Evolutionary conservation across 1,140 invertebrate species (phyloP), one percentile per base, ranked within the genome.

Genomic region (Goniozus legneri): DNA sequence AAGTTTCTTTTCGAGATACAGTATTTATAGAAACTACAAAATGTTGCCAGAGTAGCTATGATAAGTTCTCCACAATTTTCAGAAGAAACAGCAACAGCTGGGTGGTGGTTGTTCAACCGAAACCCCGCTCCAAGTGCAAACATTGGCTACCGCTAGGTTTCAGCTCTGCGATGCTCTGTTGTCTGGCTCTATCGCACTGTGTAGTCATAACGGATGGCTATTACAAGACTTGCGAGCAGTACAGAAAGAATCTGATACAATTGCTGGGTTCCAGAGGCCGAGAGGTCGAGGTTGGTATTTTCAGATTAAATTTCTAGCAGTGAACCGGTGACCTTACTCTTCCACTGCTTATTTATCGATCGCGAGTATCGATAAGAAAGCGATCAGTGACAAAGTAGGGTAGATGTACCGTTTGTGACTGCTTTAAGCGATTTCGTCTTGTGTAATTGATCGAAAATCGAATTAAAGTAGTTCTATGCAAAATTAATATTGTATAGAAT

Each of bases 211-310:
- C 84, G 0, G 81, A 83, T 65, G 85, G 85, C 2, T 86, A 81
- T 50, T 76, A 80, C 14, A 82, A 79, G 54, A 85, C 82, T 39
- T 87, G 85, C 62, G 78, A 79, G 1, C 79, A 86, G 50, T 86
- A 85, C 50, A 75, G 79, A 35, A 79, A 74, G 48, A 77, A 78
- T 41, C 56, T 86, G 42, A 75, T 84, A 39, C 65, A 71, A 37
- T 0, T 68, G 2, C 37, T 80, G 3, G 58, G 62, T 10, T 60
- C 78, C 0, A 55, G 58, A n/a, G 75, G 71, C 12, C 71, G 66
- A 14, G 70, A 73, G 50, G 44, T 56, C 20, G 42, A 69, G 46
- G 74, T 76, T 38, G 1, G 19, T 19, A 43, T 46, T 53, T 51
- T 33, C 12, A 47, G 24, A n/a, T n/a, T n/a, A n/a, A n/a, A n/a